Evolutionary conservation across 2,113 vertebrate genomes (phyloP).

Genomic region (Pelmatolapia mariae): DNA sequence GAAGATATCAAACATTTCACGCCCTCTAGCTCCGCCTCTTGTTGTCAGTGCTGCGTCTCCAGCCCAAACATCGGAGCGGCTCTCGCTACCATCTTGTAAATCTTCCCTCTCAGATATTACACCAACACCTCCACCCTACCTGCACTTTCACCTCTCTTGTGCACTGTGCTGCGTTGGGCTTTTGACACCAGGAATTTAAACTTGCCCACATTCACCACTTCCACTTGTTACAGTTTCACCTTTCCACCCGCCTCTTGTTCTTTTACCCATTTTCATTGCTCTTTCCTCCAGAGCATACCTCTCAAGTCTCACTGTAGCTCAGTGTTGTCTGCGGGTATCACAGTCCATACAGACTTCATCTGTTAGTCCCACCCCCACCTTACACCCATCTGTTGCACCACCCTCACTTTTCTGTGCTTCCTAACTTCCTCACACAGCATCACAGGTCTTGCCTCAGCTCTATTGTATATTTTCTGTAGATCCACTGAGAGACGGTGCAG

Average conservation of each 20-base stretch:
- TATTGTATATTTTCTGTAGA: neutral
- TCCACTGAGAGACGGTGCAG: neutral
- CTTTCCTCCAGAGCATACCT: too few relatives aligned
- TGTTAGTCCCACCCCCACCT: neutral
- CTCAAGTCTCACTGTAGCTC: neutral
- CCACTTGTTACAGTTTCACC: neutral
- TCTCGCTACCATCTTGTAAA: neutral
- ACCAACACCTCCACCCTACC: neutral
- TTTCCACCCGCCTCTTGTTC: neutral
- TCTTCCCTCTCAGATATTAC: neutral
- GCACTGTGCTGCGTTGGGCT: neutral
- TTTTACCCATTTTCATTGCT: neutral
- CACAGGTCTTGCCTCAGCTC: neutral
- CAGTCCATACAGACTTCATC: neutral
- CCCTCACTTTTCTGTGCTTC: neutral
- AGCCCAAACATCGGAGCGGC: neutral
- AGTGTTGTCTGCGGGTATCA: neutral
- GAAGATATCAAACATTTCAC: neutral
- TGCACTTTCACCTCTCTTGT: neutral
- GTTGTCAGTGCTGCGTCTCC: neutral
- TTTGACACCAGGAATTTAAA: neutral
- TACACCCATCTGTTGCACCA: neutral
- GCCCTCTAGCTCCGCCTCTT: neutral
- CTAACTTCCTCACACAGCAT: neutral
- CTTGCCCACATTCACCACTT: neutral